Evolutionary conservation across 2,113 vertebrate species (phyloP).

Genomic region (Seriola aureovittata): DNA sequence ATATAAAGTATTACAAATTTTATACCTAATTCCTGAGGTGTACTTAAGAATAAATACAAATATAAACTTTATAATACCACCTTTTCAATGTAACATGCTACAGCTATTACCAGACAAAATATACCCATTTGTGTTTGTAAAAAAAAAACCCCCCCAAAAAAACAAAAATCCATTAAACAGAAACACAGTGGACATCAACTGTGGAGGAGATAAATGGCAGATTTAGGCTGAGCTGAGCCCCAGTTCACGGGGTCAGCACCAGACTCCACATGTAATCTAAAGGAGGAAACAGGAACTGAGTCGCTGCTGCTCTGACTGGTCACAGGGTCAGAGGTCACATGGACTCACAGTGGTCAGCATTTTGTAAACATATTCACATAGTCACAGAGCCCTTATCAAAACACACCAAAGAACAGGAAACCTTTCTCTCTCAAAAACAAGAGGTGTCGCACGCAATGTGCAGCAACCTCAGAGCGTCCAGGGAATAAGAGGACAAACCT

Average conservation of each 20-base stretch:
- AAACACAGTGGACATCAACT: conserved; percentile 11
- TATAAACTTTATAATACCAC: conserved; percentile 42
- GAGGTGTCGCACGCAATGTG: conserved; percentile 58
- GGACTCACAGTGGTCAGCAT: conserved; percentile 67
- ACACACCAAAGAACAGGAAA: conserved; percentile 64
- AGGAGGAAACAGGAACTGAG: conserved; percentile 73
- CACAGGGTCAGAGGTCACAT: conserved; percentile 60
- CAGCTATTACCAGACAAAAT: conserved; percentile 9
- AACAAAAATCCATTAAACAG: neutral
- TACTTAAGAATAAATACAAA: conserved; percentile 53
- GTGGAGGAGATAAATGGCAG: neutral
- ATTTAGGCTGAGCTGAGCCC: conserved; percentile 20
- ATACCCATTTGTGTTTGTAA: neutral
- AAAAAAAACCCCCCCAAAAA: neutral
- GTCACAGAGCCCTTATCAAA: conserved; percentile 67
- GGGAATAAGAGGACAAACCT: neutral
- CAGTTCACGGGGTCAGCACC: conserved; percentile 11
- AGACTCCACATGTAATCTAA: conserved; percentile 44
- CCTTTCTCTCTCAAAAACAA: conserved; percentile 59
- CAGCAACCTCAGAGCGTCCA: conserved; percentile 5
- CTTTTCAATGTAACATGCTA: conserved; percentile 7
- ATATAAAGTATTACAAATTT: neutral
- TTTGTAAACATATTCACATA: conserved; percentile 70
- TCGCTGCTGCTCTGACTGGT: conserved; percentile 43
- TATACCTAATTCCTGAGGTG: conserved; percentile 51